Conservation (phyloP, 2,113 vertebrate species). For the Aphyosemion australe region DNA sequence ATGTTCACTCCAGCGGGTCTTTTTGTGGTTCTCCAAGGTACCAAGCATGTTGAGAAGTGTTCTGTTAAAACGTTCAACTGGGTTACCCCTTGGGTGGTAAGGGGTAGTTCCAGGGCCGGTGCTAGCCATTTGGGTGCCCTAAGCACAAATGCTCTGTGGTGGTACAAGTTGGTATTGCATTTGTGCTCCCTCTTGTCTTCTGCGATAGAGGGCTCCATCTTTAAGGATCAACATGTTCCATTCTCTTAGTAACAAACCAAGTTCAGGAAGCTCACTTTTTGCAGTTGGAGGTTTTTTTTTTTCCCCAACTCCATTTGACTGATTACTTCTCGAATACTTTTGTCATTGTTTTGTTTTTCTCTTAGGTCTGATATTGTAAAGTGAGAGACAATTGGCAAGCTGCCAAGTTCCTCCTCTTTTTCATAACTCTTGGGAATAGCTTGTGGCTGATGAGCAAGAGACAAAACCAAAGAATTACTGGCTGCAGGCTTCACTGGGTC, state of each 20-base stretch:
- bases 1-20: no score
- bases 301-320: neutral
- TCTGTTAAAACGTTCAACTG: no score
- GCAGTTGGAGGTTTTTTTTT: neutral
- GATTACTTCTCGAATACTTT: neutral
- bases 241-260: neutral
- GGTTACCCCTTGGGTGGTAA: no score
- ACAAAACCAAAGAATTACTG: neutral
- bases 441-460: no score
- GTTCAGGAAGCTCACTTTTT: neutral
- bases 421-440: neutral
- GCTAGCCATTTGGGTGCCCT: no score
- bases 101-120: no score
- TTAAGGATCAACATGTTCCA: neutral
- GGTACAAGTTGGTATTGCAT: no score
- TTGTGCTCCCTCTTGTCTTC: neutral
- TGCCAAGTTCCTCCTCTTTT: neutral
- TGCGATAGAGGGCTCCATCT: neutral
- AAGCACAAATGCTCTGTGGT: no score
- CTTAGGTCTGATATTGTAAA: neutral
- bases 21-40: no score
- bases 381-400: neutral
- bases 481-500: neutral
- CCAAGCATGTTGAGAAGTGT: no score
- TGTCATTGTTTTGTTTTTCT: neutral